These are phyloP conservation scores for Halcyon malimbica DNA, from an alignment of 2,113 vertebrate species.

Conservation along the genomic window DNA sequence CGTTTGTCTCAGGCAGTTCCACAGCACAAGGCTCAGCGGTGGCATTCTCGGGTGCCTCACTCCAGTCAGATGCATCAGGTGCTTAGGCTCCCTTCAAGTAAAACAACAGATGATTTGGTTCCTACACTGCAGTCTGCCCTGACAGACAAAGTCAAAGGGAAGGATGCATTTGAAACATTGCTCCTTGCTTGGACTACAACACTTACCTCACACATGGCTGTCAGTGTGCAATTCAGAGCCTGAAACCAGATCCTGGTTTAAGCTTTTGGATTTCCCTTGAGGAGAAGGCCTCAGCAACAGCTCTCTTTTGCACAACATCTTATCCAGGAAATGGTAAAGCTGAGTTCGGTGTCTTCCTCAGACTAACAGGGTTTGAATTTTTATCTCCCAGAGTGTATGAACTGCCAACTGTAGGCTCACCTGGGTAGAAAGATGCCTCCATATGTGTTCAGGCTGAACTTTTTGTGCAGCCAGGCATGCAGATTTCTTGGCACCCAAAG, in stretches of 20 bases:
- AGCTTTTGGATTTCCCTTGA: not conserved
- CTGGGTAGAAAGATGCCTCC: not conserved
- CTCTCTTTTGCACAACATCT: not conserved
- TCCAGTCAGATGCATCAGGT: not conserved
- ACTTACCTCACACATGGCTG: not conserved
- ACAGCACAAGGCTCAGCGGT: rapidly evolving
- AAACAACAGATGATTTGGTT: not conserved
- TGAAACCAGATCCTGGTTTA: not conserved
- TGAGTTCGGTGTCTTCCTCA: not conserved
- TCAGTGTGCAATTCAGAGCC: not conserved
- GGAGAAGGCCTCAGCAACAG: not conserved
- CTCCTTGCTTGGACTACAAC: not conserved
- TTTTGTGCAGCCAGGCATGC: not conserved
- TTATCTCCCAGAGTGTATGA: not conserved
- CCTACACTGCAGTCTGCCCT: not conserved
- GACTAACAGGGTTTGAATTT: not conserved
- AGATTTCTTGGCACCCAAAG: not conserved
- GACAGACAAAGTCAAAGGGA: not conserved
- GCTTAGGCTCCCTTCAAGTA: not conserved
- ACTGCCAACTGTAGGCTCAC: not conserved
- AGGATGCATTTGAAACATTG: not conserved
- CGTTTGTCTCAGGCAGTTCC: rapidly evolving
- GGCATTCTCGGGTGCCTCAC: rapidly evolving
- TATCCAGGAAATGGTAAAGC: not conserved
- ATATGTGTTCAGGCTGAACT: not conserved